Evolutionary conservation across 2,113 vertebrate genomes (phyloP).

Genomic region (Ptilonorhynchus violaceus): DNA sequence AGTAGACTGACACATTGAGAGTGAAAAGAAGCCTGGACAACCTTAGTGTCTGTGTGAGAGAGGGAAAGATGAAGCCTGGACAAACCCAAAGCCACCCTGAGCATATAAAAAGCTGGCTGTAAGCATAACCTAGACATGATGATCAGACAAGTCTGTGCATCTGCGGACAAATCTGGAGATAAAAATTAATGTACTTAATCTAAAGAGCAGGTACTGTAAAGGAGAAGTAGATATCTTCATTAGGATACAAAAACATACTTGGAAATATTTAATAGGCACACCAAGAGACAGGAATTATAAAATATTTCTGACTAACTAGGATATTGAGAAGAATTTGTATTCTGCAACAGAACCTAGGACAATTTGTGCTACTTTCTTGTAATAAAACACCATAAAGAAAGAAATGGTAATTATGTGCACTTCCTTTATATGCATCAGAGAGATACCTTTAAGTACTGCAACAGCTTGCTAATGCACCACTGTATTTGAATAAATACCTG

Average conservation of each 20-base stretch:
- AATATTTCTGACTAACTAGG: not conserved
- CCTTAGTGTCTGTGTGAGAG: not conserved
- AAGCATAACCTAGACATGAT: not conserved
- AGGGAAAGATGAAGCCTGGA: not conserved
- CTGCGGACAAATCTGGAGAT: not conserved
- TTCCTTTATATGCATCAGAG: constrained; percentile 26
- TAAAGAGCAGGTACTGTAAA: not conserved
- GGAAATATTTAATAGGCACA: not conserved
- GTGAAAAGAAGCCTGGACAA: not conserved
- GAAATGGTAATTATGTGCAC: constrained; percentile 19
- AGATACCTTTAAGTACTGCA: constrained; percentile 15
- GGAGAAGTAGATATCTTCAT: not conserved
- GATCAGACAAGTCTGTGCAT: not conserved
- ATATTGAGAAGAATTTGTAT: not conserved
- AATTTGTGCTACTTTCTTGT: not conserved
- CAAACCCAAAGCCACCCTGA: not conserved
- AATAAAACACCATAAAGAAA: constrained; percentile 23
- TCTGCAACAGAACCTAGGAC: not conserved
- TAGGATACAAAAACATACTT: not conserved
- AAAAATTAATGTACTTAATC: not conserved
- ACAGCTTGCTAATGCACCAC: constrained; percentile 63
- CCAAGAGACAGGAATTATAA: not conserved
- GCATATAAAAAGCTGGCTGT: not conserved
- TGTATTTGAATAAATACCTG: constrained; percentile 48
- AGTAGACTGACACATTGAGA: not conserved